Evolutionary conservation across 1,140 invertebrate genomes (phyloP).

Genomic region (Anthonomus grandis): DNA sequence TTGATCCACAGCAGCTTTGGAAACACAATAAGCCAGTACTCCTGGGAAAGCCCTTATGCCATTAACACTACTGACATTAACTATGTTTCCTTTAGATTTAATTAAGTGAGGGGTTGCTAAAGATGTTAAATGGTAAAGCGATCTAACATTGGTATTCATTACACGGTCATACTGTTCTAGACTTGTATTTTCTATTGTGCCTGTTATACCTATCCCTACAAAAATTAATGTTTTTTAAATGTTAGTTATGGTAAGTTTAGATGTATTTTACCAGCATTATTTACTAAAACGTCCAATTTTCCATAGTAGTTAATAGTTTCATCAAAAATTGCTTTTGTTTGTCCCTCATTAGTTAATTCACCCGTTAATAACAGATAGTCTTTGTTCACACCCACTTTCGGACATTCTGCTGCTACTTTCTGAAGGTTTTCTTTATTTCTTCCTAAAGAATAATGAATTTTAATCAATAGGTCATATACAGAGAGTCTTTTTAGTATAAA

Average conservation of each 20-base stretch:
- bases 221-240: no score
- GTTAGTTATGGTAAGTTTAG: background rate
- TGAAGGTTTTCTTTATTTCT: conserved; percentile 65
- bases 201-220: conserved; percentile 64
- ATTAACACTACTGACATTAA: conserved; percentile 89
- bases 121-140: conserved; percentile 81
- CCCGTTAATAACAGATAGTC: conserved; percentile 55
- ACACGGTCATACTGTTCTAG: conserved; percentile 80
- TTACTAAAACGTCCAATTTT: conserved; percentile 75
- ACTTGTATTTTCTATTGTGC: conserved; percentile 78
- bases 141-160: conserved; percentile 82
- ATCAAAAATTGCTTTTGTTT: conserved; percentile 69
- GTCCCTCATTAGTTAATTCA: conserved; percentile 74
- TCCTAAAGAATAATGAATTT: conserved; percentile 46
- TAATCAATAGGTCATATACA: no score
- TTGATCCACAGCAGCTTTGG: conserved; percentile 87
- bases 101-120: conserved; percentile 79
- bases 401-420: conserved; percentile 58
- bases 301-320: conserved; percentile 67
- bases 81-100: conserved; percentile 78
- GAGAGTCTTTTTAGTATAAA: no score
- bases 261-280: conserved; percentile 70
- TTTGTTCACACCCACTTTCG: conserved; percentile 34
- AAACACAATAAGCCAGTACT: conserved; percentile 80
- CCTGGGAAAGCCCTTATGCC: conserved; percentile 76